Evolutionary conservation across 2,113 vertebrate species (phyloP), one percentile per base, ranked within the genome.

Genomic region (Larimichthys crocea): DNA sequence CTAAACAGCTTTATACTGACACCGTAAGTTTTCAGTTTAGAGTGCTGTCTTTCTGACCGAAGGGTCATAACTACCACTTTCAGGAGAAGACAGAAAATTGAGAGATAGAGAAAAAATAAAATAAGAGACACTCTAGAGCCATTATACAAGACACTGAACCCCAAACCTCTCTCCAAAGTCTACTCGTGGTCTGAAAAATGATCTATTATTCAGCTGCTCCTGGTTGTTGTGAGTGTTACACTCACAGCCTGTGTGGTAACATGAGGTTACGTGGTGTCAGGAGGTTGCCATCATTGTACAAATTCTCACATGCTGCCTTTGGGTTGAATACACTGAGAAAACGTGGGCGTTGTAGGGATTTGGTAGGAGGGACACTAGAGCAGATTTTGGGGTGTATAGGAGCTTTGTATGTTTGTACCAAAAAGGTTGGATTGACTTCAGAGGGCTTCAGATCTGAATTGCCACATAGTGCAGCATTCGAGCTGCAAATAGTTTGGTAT

Each of bases 161-260:
- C 4, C 3, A 59, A 55, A 71, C 1, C 17, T 79, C 24, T 66
- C 17, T n/a, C n/a, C n/a, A n/a, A 14, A 71, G 60, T 79, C 31
- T 44, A 19, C 72, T 77, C 22, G 29, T 44, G 42, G 22, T 24
- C 56, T 57, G 80, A 35, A 20, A 57, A 50, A 80, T 22, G 52
- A 91, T 66, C 64, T 65, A 76, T 79, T 50, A 82, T 76, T 87
- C 44, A 87, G 74, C 46, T 46, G 79, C 46, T 75, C 31, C n/a
- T 57, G 72, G 70, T 24, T 74, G 70, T 31, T 69, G 52, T 46
- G 17, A 55, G 19, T 64, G 79, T 72, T 71, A 60, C n/a, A 55
- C 50, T 64, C 40, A 56, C 40, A 56, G 61, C 48, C 40, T 80
- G 61, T 61, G 46, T 70, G 31, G 35, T 55, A 49, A 77, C 59